These are phyloP conservation scores for Poliocrania exsul DNA, from an alignment of 2,797 vertebrate genomes.

Conservation along the genomic window DNA sequence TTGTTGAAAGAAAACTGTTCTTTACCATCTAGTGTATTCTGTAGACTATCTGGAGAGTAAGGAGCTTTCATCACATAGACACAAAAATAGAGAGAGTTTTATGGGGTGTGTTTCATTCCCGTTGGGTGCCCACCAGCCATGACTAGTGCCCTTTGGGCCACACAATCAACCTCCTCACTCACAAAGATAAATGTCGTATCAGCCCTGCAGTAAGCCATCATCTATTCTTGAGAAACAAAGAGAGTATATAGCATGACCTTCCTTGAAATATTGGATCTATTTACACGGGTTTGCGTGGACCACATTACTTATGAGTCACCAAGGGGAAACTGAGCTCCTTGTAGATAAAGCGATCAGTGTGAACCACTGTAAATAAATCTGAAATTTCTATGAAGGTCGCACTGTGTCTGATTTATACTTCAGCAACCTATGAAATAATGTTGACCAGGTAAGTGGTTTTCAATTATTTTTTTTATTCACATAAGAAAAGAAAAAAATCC, in stretches of 20 bases:
- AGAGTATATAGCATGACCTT: conserved; percentile 77
- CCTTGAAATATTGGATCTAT: conserved; percentile 82
- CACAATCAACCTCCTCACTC: conserved; percentile 70
- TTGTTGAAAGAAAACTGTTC: conserved; percentile 32
- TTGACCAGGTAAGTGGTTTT: conserved; percentile 80
- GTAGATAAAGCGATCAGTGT: conserved; percentile 79
- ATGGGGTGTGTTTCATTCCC: conserved; percentile 21
- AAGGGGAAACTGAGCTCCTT: conserved; percentile 73
- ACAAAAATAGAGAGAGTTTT: conserved; percentile 44
- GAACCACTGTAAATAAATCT: conserved; percentile 82
- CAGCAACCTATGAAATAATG: conserved; percentile 75
- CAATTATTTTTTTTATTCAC: conserved; percentile 48
- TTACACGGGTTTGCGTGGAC: conserved; percentile 74
- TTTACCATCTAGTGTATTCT: conserved; percentile 13
- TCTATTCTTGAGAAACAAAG: conserved; percentile 74
- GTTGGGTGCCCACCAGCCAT: conserved; percentile 57
- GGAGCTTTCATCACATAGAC: conserved; percentile 36
- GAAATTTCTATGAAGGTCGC: conserved; percentile 80
- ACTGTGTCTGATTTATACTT: conserved; percentile 77
- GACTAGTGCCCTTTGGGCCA: conserved; percentile 63
- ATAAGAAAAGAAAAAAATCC: not conserved
- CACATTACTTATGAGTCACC: conserved; percentile 80
- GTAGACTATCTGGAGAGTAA: not conserved
- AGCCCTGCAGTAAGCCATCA: conserved; percentile 70
- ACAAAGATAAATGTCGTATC: conserved; percentile 76